phyloP scores from a whole-genome alignment of 2,113 vertebrate species.

The Blennius ocellaris region DNA sequence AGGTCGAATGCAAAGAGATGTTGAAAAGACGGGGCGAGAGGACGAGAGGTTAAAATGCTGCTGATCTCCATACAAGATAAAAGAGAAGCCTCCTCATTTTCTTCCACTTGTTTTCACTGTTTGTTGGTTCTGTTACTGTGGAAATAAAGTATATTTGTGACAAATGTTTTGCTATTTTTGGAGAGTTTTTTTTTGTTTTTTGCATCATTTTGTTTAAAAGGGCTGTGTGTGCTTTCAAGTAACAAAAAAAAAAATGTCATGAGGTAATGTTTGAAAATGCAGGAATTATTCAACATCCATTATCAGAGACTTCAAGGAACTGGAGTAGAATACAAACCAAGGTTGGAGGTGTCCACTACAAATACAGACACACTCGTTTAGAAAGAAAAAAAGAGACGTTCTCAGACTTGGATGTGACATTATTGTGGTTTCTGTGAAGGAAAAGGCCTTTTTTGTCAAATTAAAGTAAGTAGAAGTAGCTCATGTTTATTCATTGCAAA shows the following conservation, averaged over 20 bases:
- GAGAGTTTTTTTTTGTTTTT: not conserved
- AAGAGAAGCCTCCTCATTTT: constrained; percentile 17
- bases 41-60: constrained; percentile 17
- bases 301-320: not conserved
- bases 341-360: not conserved
- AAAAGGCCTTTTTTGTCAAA: constrained; percentile 17
- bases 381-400: not conserved
- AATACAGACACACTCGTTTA: not conserved
- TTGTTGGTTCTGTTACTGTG: constrained; percentile 36
- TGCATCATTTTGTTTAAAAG: no score
- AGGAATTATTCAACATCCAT: not conserved
- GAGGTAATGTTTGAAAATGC: not conserved
- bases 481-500: constrained; percentile 51
- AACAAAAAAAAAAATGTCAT: no score
- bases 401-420: not conserved
- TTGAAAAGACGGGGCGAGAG: not conserved
- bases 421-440: constrained; percentile 6
- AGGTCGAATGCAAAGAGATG: not conserved
- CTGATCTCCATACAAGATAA: constrained; percentile 26
- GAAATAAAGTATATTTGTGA: constrained; percentile 63
- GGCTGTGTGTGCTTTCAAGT: no score
- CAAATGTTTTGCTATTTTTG: constrained; percentile 3
- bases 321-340: not conserved
- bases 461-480: constrained; percentile 37
- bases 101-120: constrained; percentile 32